phyloP scores from a whole-genome alignment of 2,888 invertebrate species.

The Abrostola tripartita region DNA sequence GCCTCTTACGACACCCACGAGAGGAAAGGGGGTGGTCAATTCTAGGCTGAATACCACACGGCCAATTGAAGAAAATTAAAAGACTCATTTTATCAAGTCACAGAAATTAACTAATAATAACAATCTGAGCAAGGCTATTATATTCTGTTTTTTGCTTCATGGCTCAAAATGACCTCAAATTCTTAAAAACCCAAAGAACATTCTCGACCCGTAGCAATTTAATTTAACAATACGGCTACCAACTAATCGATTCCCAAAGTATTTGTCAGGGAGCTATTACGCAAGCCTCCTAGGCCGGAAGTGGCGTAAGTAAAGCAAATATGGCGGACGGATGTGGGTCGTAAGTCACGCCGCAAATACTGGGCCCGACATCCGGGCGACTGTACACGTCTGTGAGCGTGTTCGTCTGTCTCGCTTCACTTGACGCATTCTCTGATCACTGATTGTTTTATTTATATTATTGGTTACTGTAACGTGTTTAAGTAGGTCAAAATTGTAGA shows the following conservation, averaged over 20 bases:
- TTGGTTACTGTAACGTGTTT: not conserved
- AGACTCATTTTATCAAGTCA: too few relatives aligned
- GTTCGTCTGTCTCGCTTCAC: constrained; percentile 48
- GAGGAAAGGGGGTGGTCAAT: too few relatives aligned
- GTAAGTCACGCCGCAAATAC: constrained; percentile 84
- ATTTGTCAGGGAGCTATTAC: constrained; percentile 64
- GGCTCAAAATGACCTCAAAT: too few relatives aligned
- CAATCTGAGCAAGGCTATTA: too few relatives aligned
- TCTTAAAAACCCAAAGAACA: not conserved
- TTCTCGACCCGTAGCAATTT: not conserved
- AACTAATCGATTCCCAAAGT: constrained; percentile 46
- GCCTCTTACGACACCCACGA: too few relatives aligned
- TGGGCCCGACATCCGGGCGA: constrained; percentile 74
- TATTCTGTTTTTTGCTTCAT: too few relatives aligned
- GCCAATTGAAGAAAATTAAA: too few relatives aligned
- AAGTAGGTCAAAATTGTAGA: too few relatives aligned
- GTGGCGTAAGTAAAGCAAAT: constrained; percentile 81
- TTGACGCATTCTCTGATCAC: constrained; percentile 30
- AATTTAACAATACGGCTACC: constrained; percentile 1
- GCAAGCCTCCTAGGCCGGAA: constrained; percentile 63
- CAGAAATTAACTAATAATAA: too few relatives aligned
- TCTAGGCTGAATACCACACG: too few relatives aligned
- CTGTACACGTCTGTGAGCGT: constrained; percentile 62
- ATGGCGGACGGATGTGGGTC: constrained; percentile 83
- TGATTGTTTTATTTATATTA: constrained; percentile 32